These are phyloP conservation scores for Chaetodon trifasciatus DNA, from an alignment of 2,797 vertebrate genomes.

Conservation along the genomic window DNA sequence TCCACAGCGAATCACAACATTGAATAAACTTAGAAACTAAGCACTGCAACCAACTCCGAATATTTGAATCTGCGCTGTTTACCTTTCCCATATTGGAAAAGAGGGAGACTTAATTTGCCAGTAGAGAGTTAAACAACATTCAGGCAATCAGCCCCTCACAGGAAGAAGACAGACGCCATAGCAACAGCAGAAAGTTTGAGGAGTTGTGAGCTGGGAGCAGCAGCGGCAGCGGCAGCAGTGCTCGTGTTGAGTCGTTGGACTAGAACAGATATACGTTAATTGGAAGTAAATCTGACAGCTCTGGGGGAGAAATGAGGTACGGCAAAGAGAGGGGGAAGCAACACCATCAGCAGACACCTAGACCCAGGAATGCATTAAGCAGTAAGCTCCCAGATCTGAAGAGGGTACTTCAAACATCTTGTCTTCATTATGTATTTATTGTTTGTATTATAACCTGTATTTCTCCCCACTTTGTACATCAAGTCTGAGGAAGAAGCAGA, in stretches of 20 bases:
- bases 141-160: constrained; percentile 51
- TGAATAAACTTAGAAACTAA: constrained; percentile 5
- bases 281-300: constrained; percentile 93
- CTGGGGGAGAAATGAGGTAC: constrained; percentile 78
- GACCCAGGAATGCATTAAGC: constrained; percentile 80
- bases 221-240: constrained; percentile 59
- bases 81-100: constrained; percentile 38
- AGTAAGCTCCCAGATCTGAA: constrained; percentile 81
- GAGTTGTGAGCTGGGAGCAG: constrained; percentile 83
- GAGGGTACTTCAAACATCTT: constrained; percentile 84
- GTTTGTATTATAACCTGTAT: constrained; percentile 76
- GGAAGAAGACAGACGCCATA: constrained; percentile 82
- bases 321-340: constrained; percentile 55
- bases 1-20: background rate
- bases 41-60: constrained; percentile 11
- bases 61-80: constrained; percentile 49
- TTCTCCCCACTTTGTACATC: constrained; percentile 57
- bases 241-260: constrained; percentile 85
- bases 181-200: constrained; percentile 87
- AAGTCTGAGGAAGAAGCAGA: constrained; percentile 20
- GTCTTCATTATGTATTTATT: constrained; percentile 85
- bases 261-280: constrained; percentile 94
- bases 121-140: constrained; percentile 60
- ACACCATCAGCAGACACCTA: constrained; percentile 81
- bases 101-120: constrained; percentile 45